Base-by-base conservation (phyloP, 2,888 invertebrate genomes). In the Hypolimnas misippus region DNA sequence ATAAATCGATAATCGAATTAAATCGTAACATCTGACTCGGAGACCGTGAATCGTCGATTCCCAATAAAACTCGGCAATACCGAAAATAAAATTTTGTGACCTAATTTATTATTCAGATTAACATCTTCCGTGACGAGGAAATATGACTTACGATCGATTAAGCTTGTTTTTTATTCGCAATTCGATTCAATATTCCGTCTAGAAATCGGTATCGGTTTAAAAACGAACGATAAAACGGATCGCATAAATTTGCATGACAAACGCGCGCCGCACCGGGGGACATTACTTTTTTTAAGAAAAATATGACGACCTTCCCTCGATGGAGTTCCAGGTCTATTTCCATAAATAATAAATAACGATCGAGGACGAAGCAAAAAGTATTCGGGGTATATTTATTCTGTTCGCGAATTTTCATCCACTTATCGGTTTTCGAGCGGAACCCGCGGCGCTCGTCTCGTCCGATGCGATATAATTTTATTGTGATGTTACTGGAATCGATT, bases 331-430 rank as follows among this genome's bases (percentile, higher is more conserved):
- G 84, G 83, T 87, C 86, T 87, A 90, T 90, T 89, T 90, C 89
- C 89, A 90, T 90, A 89, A 90, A 90, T 90, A 90, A 89, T 89
- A 89, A 89, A 89, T 89, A 89, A 88, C 86, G 88, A 87, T 86
- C 84, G 89, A 77, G 84, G 82, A 82, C 84, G 78, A 66, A 79
- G 83, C 84, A 84, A 81, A 87, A 85, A 87, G 87, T 87, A 86
- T 83, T 86, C 82, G 78, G 70, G 25, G 25, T 82, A 86, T 87
- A 86, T 87, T 87, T 89, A 88, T 89, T 88, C 84, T 80, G 85
- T 83, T 81, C 82, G 83, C 82, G 83, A 86, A 85, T 86, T 86
- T 82, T 83, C 79, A 86, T 87, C 87, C 86, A 87, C 86, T 88
- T 87, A 87, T 84, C 84, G 78, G 75, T 78, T 79, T 81, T 81